Evolutionary conservation across 1,140 invertebrate species (phyloP).

Genomic region (Coelopa frigida): DNA sequence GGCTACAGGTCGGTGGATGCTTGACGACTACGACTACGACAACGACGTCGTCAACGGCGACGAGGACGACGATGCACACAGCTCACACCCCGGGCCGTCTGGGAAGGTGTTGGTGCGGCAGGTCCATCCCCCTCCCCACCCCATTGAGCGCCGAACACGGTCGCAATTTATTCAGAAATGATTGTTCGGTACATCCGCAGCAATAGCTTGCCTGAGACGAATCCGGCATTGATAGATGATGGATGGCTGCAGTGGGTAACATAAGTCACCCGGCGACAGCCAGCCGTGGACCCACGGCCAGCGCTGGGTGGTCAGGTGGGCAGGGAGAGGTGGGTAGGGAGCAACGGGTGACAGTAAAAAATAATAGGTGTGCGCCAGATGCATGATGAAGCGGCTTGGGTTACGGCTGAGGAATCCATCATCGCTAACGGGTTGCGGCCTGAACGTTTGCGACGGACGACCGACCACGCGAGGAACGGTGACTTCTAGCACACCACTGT

Average conservation of each 20-base stretch:
- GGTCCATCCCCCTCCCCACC: not conserved
- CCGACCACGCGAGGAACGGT: too few species aligned
- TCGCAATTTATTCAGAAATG: slow-evolving; percentile 43
- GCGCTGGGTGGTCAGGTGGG: too few species aligned
- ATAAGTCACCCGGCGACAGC: slow-evolving; percentile 10
- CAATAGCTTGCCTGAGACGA: slow-evolving; percentile 38
- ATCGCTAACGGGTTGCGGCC: too few species aligned
- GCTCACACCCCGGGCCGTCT: slow-evolving; percentile 1
- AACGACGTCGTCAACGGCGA: slow-evolving; percentile 3
- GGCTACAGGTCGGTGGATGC: slow-evolving; percentile 10
- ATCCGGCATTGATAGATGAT: slow-evolving; percentile 42
- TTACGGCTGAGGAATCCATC: too few species aligned
- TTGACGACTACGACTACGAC: slow-evolving; percentile 15
- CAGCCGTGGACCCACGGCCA: too few species aligned
- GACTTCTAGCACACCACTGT: too few species aligned
- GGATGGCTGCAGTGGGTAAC: slow-evolving; percentile 18
- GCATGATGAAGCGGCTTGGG: too few species aligned
- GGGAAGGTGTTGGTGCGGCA: not conserved
- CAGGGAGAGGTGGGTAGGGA: too few species aligned
- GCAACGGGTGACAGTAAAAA: too few species aligned
- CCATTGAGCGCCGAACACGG: slow-evolving; percentile 3
- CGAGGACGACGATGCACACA: slow-evolving; percentile 3
- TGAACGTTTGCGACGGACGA: too few species aligned
- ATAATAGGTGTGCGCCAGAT: too few species aligned
- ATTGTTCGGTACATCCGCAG: slow-evolving; percentile 31